A percentile compares a stretch with the other conserved stretches of the same genome.
Evolutionary conservation across 2,888 invertebrate genomes (phyloP).

Genomic region (Pammene fasciana): DNA sequence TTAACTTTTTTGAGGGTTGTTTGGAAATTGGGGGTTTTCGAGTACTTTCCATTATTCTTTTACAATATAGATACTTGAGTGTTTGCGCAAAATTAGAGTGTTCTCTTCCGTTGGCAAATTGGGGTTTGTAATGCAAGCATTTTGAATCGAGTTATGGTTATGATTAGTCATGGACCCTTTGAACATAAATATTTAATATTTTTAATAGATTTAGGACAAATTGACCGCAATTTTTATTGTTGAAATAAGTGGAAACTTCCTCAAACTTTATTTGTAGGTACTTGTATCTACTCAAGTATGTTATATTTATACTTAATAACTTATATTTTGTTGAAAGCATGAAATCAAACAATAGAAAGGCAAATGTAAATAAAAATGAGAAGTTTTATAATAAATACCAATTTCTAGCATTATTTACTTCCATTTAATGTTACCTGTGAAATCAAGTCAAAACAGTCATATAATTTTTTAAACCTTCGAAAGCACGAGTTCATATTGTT

Average conservation of each 20-base stretch:
- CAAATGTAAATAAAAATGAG: too few species aligned
- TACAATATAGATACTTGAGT: slow-evolving; percentile 56
- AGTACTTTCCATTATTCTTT: slow-evolving; percentile 60
- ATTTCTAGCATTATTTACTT: too few species aligned
- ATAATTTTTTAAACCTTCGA: too few species aligned
- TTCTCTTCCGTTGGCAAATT: slow-evolving; percentile 63
- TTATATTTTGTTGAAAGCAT: neutral
- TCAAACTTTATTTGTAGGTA: neutral
- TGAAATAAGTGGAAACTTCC: neutral
- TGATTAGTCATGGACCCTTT: slow-evolving; percentile 1
- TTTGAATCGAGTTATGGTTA: slow-evolving; percentile 20
- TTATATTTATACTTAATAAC: neutral
- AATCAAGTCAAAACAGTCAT: too few species aligned
- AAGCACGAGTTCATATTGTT: too few species aligned
- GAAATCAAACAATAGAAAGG: too few species aligned
- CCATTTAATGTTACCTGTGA: too few species aligned
- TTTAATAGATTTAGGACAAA: neutral
- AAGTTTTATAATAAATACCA: too few species aligned
- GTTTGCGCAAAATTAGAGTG: slow-evolving; percentile 63
- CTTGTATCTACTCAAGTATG: too few species aligned
- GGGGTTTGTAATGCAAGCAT: slow-evolving; percentile 48
- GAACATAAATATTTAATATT: slow-evolving; percentile 3
- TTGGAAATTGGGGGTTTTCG: slow-evolving; percentile 57
- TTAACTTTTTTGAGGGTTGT: slow-evolving; percentile 58
- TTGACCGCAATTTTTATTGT: neutral